phyloP scores from a whole-genome alignment of 2,113 vertebrate genomes.

The Grus americana region DNA sequence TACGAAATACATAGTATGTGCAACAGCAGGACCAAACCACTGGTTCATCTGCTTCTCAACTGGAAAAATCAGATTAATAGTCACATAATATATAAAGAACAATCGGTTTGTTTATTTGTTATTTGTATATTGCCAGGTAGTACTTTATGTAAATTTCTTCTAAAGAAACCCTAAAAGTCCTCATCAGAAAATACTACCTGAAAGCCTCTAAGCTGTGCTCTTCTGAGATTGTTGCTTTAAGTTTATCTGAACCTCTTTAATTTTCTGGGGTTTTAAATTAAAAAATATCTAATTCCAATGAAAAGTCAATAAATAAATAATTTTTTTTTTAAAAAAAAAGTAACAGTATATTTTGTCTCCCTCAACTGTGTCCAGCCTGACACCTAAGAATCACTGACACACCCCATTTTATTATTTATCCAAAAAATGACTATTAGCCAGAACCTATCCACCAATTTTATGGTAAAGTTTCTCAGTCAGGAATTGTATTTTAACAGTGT shows the following conservation, averaged over 20 bases:
- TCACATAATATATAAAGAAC: not conserved
- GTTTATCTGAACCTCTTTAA: not conserved
- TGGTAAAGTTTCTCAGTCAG: not conserved
- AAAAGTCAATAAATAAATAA: not conserved
- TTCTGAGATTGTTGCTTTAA: not conserved
- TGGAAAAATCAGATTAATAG: not conserved
- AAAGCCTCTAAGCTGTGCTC: not conserved
- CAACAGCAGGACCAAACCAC: not conserved
- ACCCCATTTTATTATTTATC: not conserved
- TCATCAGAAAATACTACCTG: not conserved
- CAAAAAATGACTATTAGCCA: not conserved
- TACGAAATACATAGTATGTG: not conserved
- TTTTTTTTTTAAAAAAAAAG: not conserved
- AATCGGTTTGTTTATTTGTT: not conserved
- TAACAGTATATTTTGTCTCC: not conserved
- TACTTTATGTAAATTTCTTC: not conserved
- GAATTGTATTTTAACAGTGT: not conserved
- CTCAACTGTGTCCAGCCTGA: not conserved
- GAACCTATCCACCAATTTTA: not conserved
- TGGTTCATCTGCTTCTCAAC: not conserved
- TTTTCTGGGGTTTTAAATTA: not conserved
- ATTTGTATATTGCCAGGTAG: not conserved
- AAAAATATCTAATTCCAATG: not conserved
- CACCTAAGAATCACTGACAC: not conserved
- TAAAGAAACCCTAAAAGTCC: not conserved